Percentiles rank a stretch among this genome's conserved stretches.
Conservation (phyloP, 1,140 invertebrate species). For the Microvelia longipes region DNA sequence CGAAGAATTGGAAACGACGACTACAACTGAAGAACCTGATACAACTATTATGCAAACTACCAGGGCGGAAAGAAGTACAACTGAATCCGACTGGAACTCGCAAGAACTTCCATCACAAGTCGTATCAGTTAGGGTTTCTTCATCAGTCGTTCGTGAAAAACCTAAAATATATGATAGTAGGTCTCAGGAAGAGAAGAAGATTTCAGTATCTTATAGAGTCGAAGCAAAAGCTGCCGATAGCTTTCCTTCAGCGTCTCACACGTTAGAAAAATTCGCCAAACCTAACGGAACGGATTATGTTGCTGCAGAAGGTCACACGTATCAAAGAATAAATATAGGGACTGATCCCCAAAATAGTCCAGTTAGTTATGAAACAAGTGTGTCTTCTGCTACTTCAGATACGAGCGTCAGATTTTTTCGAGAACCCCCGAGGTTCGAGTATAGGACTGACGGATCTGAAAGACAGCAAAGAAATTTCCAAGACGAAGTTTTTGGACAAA, state of each 20-base stretch:
- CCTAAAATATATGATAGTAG: conserved; percentile 3
- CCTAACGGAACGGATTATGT: background rate
- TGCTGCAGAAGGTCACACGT: background rate
- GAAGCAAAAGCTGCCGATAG: conserved; percentile 4
- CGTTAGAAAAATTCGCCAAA: conserved; percentile 9
- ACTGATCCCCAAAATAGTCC: conserved; percentile 10
- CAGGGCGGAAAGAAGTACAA: conserved; percentile 2
- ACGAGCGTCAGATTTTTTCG: conserved; percentile 31
- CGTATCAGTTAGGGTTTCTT: conserved; percentile 29
- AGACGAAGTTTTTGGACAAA: background rate
- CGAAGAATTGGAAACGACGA: conserved; percentile 8
- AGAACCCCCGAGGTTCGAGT: conserved; percentile 24
- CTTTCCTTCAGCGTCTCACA: background rate
- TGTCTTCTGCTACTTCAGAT: conserved; percentile 14
- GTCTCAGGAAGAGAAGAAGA: background rate
- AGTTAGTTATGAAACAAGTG: conserved; percentile 18
- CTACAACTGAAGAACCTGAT: conserved; percentile 3
- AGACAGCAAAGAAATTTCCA: background rate
- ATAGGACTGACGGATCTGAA: background rate
- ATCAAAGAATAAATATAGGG: background rate
- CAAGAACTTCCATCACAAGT: conserved; percentile 19
- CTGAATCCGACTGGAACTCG: conserved; percentile 1
- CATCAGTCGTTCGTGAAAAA: conserved; percentile 24
- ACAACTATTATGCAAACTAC: conserved; percentile 5
- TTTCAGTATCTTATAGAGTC: background rate